Evolutionary conservation across 1,140 invertebrate genomes (phyloP).

Genomic region (Bradysia coprophila): DNA sequence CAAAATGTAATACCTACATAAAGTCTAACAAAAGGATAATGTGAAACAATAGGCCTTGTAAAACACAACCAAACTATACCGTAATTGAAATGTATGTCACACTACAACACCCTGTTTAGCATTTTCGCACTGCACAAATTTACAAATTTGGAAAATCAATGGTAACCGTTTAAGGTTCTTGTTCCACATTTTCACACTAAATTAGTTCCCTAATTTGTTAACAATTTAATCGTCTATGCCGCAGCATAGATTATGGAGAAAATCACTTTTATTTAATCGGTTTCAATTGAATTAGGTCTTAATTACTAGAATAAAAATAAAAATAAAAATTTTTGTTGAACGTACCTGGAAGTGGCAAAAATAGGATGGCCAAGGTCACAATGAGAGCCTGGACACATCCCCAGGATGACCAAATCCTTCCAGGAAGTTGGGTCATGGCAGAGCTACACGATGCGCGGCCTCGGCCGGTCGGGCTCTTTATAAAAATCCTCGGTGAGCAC

Average conservation of each 20-base stretch:
- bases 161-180: background rate
- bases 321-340: background rate
- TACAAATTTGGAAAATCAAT: background rate
- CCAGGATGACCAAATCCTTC: constrained; percentile 3
- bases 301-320: too few species aligned
- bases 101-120: background rate
- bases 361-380: constrained; percentile 5
- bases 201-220: too few species aligned
- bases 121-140: background rate
- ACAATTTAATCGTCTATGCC: too few species aligned
- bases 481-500: constrained; percentile 2
- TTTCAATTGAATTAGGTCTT: too few species aligned
- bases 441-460: constrained; percentile 4
- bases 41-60: too few species aligned
- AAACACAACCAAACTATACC: too few species aligned
- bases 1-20: too few species aligned
- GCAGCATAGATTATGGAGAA: too few species aligned
- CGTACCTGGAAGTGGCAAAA: constrained; percentile 1
- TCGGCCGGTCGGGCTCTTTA: constrained; percentile 4
- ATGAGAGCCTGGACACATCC: constrained; percentile 5
- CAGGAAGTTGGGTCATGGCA: constrained; percentile 2
- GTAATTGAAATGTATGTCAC: background rate
- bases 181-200: background rate
- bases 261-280: too few species aligned
- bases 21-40: too few species aligned